phyloP scores from a whole-genome alignment of 2,113 vertebrate genomes.

The Zosterops borbonicus region DNA sequence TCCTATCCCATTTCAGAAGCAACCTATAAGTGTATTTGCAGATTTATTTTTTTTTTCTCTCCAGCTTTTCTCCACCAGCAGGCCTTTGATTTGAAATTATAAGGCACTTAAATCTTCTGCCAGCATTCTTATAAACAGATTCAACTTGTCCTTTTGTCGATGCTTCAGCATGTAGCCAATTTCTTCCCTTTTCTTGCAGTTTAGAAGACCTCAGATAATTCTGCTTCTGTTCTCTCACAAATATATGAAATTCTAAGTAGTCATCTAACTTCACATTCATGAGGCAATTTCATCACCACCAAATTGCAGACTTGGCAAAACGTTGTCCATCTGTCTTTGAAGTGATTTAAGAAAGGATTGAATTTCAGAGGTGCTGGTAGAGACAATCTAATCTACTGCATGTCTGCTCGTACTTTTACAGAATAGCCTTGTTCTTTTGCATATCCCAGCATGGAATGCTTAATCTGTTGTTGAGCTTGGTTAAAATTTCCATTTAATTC shows the following conservation, averaged over 20 bases:
- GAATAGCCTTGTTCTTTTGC: conserved; percentile 7
- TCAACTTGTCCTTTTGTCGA: conserved; percentile 18
- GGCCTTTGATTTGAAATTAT: conserved; percentile 56
- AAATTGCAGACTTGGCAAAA: conserved; percentile 64
- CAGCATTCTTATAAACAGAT: conserved; percentile 48
- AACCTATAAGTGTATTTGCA: conserved; percentile 17
- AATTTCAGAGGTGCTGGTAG: conserved; percentile 46
- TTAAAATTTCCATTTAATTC: conserved; percentile 12
- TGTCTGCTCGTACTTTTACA: neutral
- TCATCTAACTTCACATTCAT: conserved; percentile 52
- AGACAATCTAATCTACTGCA: conserved; percentile 45
- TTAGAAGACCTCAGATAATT: conserved; percentile 50
- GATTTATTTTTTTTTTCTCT: conserved; percentile 45
- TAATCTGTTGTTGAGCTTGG: neutral
- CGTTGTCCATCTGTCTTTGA: conserved; percentile 37
- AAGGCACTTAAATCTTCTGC: conserved; percentile 53
- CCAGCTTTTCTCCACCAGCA: conserved; percentile 17
- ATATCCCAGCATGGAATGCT: conserved; percentile 6
- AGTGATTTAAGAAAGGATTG: conserved; percentile 51
- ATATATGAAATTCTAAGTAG: conserved; percentile 59
- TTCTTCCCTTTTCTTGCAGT: conserved; percentile 42
- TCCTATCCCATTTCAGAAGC: neutral
- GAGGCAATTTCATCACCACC: conserved; percentile 38
- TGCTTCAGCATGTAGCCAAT: conserved; percentile 43
- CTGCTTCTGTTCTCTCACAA: conserved; percentile 49